A percentile compares a stretch with the other conserved stretches of the same genome.
phyloP scores from a whole-genome alignment of 2,797 vertebrate species.

The Gadopsis bispinosus region DNA sequence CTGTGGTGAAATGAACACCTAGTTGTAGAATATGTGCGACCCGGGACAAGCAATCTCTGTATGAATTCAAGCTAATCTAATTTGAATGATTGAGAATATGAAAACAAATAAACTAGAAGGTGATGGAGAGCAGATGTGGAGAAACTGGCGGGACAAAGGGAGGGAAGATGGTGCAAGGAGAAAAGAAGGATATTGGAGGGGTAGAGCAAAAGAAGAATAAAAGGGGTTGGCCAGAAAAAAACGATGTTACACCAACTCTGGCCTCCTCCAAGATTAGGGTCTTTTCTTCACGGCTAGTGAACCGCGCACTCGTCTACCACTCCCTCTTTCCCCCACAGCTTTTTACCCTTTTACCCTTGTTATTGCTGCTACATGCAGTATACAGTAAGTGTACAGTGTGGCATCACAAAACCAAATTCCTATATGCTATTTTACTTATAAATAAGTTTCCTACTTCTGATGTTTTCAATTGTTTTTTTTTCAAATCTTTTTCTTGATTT shows the following conservation, averaged over 20 bases:
- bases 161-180: neutral
- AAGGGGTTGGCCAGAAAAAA: slow-evolving; percentile 43
- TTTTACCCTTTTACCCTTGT: slow-evolving; percentile 32
- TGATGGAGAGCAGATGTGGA: neutral
- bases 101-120: neutral
- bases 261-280: slow-evolving; percentile 69
- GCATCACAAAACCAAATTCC: neutral
- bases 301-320: slow-evolving; percentile 49
- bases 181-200: slow-evolving; percentile 49
- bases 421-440: neutral
- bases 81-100: neutral
- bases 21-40: neutral
- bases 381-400: slow-evolving; percentile 19
- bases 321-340: slow-evolving; percentile 47
- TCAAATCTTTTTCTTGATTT: neutral
- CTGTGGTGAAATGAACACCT: neutral
- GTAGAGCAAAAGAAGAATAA: slow-evolving; percentile 49
- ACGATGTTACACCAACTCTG: slow-evolving; percentile 64
- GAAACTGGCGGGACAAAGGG: neutral
- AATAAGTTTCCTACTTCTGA: neutral
- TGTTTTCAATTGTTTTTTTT: neutral
- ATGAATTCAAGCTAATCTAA: neutral
- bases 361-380: slow-evolving; percentile 17
- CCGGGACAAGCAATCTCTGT: neutral
- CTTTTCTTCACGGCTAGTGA: slow-evolving; percentile 68